phyloP scores from a whole-genome alignment of 2,113 vertebrate species.

The Plectropomus leopardus region DNA sequence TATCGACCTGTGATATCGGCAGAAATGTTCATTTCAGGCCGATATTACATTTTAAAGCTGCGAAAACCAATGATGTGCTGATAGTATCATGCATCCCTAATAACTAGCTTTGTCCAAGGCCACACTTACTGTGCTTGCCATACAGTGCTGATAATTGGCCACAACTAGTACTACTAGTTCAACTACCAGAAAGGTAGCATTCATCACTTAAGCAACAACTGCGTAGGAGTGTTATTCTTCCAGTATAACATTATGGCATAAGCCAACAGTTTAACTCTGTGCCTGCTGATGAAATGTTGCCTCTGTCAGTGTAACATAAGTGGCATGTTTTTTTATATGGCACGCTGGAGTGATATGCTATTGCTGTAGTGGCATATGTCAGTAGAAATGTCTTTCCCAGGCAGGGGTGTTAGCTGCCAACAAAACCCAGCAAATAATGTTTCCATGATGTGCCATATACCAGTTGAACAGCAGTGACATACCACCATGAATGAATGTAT shows the following conservation, averaged over 20 bases:
- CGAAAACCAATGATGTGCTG: too few species aligned
- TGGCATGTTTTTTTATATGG: background rate
- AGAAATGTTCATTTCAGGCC: too few species aligned
- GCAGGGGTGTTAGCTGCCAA: background rate
- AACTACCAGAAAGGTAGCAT: background rate
- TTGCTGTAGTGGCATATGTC: background rate
- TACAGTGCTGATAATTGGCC: background rate
- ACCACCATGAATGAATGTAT: too few species aligned
- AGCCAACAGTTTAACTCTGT: background rate
- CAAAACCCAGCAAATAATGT: background rate
- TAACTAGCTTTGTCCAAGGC: background rate
- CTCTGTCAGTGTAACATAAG: background rate
- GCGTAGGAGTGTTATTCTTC: background rate
- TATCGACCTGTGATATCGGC: too few species aligned
- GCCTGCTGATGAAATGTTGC: background rate
- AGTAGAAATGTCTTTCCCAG: too few species aligned
- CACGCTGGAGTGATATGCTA: background rate
- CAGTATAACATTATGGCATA: background rate
- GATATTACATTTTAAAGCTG: too few species aligned
- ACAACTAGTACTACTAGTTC: background rate
- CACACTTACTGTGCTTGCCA: background rate
- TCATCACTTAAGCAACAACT: background rate
- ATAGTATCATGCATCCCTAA: too few species aligned
- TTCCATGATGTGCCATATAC: background rate
- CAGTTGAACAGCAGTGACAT: background rate